phyloP scores from a whole-genome alignment of 2,888 invertebrate genomes.

The Pandemis cinnamomeana region DNA sequence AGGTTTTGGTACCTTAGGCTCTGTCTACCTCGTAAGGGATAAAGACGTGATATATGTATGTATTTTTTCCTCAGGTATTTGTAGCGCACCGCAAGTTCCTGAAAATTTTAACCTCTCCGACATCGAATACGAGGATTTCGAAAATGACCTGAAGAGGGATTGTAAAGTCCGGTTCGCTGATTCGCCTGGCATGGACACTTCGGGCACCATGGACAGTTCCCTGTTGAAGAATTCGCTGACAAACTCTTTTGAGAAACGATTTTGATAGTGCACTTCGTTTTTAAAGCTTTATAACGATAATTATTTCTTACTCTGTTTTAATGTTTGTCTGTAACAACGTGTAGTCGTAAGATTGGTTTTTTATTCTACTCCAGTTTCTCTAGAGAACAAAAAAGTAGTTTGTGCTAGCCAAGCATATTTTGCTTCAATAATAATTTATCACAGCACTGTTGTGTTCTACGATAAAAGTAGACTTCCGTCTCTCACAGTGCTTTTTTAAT shows the following conservation, averaged over 20 bases:
- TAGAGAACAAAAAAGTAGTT: too few species aligned
- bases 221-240: conserved; percentile 48
- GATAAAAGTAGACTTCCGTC: too few species aligned
- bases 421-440: too few species aligned
- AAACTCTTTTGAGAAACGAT: conserved; percentile 9
- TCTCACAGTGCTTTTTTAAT: too few species aligned
- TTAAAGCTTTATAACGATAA: neutral
- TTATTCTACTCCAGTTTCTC: neutral
- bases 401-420: too few species aligned
- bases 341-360: neutral
- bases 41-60: too few species aligned
- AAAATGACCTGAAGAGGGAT: conserved; percentile 58
- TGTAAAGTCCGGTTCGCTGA: conserved; percentile 49
- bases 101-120: conserved; percentile 55
- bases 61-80: conserved; percentile 45
- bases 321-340: neutral
- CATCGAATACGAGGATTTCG: conserved; percentile 64
- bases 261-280: neutral
- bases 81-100: conserved; percentile 48
- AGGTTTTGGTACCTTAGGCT: too few species aligned
- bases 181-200: conserved; percentile 45
- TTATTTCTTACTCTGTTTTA: neutral
- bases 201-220: conserved; percentile 57
- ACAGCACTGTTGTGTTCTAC: too few species aligned
- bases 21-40: too few species aligned